Conservation (phyloP, 2,113 vertebrate genomes). For the Brachypteracias leptosomus region DNA sequence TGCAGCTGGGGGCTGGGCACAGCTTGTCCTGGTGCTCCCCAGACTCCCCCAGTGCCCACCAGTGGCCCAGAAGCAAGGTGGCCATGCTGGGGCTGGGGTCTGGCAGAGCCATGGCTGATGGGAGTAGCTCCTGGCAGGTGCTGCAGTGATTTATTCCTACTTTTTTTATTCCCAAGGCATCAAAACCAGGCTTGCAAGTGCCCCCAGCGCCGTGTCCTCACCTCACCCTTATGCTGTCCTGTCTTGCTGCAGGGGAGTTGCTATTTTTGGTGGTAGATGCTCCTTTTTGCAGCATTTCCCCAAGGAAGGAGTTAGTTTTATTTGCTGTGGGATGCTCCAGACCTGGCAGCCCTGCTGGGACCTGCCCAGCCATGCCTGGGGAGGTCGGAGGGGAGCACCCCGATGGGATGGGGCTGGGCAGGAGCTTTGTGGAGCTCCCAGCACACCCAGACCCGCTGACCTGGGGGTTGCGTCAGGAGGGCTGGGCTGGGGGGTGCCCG, state of each 20-base stretch:
- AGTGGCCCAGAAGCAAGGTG: background rate
- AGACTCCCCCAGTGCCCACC: fast-evolving
- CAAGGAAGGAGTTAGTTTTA: background rate
- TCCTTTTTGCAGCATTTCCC: background rate
- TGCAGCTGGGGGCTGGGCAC: background rate
- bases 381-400: background rate
- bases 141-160: background rate
- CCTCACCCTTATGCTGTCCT: background rate
- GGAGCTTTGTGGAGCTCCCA: background rate
- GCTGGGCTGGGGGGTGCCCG: background rate
- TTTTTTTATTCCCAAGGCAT: background rate
- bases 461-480: fast-evolving
- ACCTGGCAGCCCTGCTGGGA: background rate
- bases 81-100: background rate
- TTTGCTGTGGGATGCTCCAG: background rate
- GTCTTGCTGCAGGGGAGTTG: background rate
- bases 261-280: background rate
- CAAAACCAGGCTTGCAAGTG: background rate
- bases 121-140: background rate
- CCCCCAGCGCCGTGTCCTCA: background rate
- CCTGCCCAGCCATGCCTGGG: background rate
- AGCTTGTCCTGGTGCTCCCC: background rate
- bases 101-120: background rate
- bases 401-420: background rate
- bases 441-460: background rate